Evolutionary conservation across 2,797 vertebrate genomes (phyloP).

Genomic region (Sciurus vulgaris): DNA sequence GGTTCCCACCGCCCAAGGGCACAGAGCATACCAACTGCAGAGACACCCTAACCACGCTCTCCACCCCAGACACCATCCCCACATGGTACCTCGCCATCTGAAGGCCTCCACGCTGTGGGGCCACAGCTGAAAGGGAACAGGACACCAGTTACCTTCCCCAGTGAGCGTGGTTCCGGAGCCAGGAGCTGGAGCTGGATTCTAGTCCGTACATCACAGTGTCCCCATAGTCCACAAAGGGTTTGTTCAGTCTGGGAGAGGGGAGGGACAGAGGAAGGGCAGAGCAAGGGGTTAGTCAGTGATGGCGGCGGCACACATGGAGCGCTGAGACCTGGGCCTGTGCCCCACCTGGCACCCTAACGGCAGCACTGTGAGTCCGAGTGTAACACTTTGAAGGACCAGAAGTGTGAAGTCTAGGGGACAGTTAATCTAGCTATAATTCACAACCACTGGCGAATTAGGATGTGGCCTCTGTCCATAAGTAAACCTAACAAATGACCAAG

Average conservation of each 20-base stretch:
- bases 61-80: neutral
- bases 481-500: neutral
- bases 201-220: constrained; percentile 93
- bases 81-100: neutral
- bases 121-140: neutral
- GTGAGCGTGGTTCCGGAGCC: constrained; percentile 91
- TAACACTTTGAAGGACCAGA: neutral
- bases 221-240: constrained; percentile 94
- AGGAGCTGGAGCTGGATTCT: constrained; percentile 91
- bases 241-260: constrained; percentile 89
- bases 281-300: neutral
- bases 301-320: neutral
- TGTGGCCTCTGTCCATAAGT: neutral
- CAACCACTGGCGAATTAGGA: neutral
- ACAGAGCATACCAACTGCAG: neutral
- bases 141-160: constrained; percentile 93
- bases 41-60: neutral
- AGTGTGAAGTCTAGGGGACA: neutral
- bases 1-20: neutral
- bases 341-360: neutral
- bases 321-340: neutral
- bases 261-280: neutral
- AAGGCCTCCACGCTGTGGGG: neutral
- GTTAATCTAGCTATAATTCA: neutral
- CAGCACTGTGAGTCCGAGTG: neutral